A percentile compares a stretch with the other conserved stretches of the same genome.
Conservation (phyloP, 2,797 vertebrate genomes). For the Mus spretus region DNA sequence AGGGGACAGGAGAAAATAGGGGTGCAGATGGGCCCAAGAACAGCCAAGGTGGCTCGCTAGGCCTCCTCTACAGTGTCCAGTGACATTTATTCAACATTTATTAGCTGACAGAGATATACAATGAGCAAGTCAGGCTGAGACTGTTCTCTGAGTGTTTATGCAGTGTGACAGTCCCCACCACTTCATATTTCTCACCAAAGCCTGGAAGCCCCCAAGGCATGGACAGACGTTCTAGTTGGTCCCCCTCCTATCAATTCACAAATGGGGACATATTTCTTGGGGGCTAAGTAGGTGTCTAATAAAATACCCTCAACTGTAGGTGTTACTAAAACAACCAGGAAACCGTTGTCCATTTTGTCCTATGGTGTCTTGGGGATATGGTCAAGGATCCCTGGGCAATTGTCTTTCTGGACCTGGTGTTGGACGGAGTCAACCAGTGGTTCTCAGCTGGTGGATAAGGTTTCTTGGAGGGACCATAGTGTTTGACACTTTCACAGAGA, state of each 20-base stretch:
- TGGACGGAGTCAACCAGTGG: neutral
- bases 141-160: neutral
- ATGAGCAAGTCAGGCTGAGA: neutral
- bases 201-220: too few species aligned
- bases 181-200: neutral
- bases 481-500: neutral
- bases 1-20: neutral
- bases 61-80: neutral
- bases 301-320: neutral
- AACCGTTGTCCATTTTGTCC: neutral
- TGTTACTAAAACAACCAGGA: too few species aligned
- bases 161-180: fast-evolving
- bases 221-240: neutral
- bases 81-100: neutral
- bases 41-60: neutral
- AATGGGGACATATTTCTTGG: neutral
- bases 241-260: neutral
- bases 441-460: neutral
- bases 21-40: neutral
- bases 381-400: neutral
- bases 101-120: neutral
- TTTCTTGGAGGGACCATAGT: neutral
- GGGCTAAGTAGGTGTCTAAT: too few species aligned
- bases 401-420: neutral
- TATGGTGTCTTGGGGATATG: neutral